Evolutionary conservation across 2,888 invertebrate genomes (phyloP).

Genomic region (Himalopsyche tibetana): DNA sequence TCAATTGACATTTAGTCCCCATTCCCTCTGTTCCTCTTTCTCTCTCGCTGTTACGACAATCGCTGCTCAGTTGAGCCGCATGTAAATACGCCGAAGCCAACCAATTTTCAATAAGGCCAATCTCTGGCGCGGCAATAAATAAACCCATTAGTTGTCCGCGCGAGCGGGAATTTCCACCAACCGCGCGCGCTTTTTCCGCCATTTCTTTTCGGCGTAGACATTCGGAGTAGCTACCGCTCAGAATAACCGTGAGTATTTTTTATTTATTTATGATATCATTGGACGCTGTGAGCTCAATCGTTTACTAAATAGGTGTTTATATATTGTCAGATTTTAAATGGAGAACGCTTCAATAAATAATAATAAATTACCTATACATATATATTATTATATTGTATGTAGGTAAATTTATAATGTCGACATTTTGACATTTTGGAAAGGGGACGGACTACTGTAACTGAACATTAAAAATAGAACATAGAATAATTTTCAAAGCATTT

Average conservation of each 20-base stretch:
- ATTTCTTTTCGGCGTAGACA: constrained; percentile 16
- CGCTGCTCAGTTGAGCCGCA: constrained; percentile 46
- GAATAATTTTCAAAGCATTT: too few species aligned
- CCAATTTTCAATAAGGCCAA: constrained; percentile 52
- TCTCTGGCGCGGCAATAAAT: constrained; percentile 46
- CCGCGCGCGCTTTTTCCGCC: constrained; percentile 31
- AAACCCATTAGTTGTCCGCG: constrained; percentile 51
- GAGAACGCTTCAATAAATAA: background rate
- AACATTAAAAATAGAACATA: background rate
- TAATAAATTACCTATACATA: background rate
- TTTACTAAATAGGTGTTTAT: background rate
- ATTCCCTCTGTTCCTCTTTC: constrained; percentile 22
- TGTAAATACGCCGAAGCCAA: constrained; percentile 53
- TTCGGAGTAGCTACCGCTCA: constrained; percentile 27
- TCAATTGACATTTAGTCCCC: constrained; percentile 46
- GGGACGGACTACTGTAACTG: background rate
- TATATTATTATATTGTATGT: background rate
- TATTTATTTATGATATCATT: background rate
- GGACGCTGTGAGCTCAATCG: background rate
- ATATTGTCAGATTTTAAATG: background rate
- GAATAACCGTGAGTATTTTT: background rate
- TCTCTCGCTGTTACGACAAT: constrained; percentile 26
- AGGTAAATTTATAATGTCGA: background rate
- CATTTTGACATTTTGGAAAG: constrained; percentile 3
- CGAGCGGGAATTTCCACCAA: constrained; percentile 27